These are phyloP conservation scores for Gonioctena quinquepunctata DNA, from an alignment of 1,140 invertebrate species.

Conservation along the genomic window DNA sequence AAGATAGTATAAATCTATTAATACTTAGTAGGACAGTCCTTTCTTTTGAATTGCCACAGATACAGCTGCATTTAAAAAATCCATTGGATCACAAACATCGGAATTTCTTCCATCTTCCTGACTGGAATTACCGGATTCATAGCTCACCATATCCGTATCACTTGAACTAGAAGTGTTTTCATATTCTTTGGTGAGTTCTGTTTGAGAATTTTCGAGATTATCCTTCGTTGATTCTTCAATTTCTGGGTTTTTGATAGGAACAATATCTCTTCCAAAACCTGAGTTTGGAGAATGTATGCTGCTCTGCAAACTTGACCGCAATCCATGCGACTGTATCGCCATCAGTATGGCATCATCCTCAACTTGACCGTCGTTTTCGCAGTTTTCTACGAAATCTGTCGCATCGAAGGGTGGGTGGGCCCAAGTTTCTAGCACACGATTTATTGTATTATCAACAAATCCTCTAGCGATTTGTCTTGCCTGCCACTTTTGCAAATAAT, in stretches of 20 bases:
- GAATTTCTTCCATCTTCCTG: constrained; percentile 1
- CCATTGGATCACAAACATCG: constrained; percentile 43
- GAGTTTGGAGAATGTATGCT: constrained; percentile 12
- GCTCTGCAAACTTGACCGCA: constrained; percentile 52
- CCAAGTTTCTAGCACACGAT: constrained; percentile 68
- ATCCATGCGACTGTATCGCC: constrained; percentile 66
- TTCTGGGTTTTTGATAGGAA: constrained; percentile 20
- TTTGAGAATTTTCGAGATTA: constrained; percentile 31
- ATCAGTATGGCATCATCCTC: constrained; percentile 69
- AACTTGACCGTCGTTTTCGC: constrained; percentile 61
- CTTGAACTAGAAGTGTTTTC: constrained; percentile 25
- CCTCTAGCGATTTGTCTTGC: constrained; percentile 70
- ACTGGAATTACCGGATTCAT: constrained; percentile 21
- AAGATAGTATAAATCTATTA: no score
- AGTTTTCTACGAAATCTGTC: constrained; percentile 60
- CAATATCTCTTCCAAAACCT: constrained; percentile 8
- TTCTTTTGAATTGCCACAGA: constrained; percentile 72
- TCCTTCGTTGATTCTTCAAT: constrained; percentile 27
- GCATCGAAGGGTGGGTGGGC: constrained; percentile 60
- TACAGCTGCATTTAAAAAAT: constrained; percentile 70
- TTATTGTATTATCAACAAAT: constrained; percentile 74
- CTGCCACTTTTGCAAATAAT: constrained; percentile 67
- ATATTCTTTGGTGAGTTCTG: constrained; percentile 22
- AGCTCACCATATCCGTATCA: constrained; percentile 19
- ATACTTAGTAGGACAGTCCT: constrained; percentile 66